phyloP scores from a whole-genome alignment of 1,140 invertebrate species.

The Drosophila chauvacae region DNA sequence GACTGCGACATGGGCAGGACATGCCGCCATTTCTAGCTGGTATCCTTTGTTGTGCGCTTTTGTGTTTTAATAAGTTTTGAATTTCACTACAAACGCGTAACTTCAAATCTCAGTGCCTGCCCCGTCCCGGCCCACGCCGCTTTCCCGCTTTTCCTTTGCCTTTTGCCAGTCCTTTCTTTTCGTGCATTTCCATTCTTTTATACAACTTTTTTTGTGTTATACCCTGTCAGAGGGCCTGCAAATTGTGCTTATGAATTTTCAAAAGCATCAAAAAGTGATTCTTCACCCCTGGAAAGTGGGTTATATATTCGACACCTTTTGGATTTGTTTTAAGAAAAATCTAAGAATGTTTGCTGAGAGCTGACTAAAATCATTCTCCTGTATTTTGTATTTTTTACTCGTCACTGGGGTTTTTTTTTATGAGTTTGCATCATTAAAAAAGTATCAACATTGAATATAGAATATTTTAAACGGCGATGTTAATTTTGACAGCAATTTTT shows the following conservation, averaged over 20 bases:
- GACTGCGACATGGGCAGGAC: constrained; percentile 46
- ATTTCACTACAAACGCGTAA: constrained; percentile 65
- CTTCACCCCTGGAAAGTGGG: constrained; percentile 7
- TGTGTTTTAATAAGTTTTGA: constrained; percentile 77
- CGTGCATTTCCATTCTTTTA: constrained; percentile 25
- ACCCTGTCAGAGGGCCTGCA: constrained; percentile 15
- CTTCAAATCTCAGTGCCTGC: constrained; percentile 52
- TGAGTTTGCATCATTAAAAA: not conserved
- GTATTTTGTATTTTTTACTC: not conserved
- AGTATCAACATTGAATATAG: no score
- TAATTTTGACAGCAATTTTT: no score
- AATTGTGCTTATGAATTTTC: constrained; percentile 27
- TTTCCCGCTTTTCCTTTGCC: constrained; percentile 20
- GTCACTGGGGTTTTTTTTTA: not conserved
- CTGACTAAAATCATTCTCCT: not conserved
- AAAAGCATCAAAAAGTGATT: constrained; percentile 13
- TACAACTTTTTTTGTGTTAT: constrained; percentile 9
- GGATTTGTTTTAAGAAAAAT: no score
- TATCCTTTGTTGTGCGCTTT: constrained; percentile 60
- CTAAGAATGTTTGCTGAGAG: not conserved
- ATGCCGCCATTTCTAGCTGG: constrained; percentile 51
- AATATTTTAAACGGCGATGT: no score
- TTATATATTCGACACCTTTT: constrained; percentile 3
- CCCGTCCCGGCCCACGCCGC: not conserved
- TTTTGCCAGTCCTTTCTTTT: constrained; percentile 39